Evolutionary conservation across 2,888 invertebrate genomes (phyloP).

Genomic region (Diogma glabrata): DNA sequence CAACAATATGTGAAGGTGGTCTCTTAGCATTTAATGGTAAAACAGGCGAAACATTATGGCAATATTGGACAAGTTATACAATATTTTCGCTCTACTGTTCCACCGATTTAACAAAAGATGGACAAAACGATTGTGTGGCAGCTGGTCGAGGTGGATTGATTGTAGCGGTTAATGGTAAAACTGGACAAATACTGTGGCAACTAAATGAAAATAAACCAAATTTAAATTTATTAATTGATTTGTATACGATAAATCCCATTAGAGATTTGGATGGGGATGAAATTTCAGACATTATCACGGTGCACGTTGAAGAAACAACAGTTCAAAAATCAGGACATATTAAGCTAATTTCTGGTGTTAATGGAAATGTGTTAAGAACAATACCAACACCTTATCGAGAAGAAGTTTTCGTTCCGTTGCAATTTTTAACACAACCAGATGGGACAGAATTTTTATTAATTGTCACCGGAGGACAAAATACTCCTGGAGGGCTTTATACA

Average conservation of each 20-base stretch:
- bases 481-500: conserved; percentile 57
- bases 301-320: conserved; percentile 44
- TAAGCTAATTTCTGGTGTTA: conserved; percentile 56
- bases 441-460: conserved; percentile 53
- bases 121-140: conserved; percentile 56
- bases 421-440: conserved; percentile 46
- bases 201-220: conserved; percentile 35
- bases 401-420: conserved; percentile 63
- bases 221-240: conserved; percentile 38
- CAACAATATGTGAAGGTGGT: conserved; percentile 61
- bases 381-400: conserved; percentile 50
- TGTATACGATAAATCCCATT: conserved; percentile 60
- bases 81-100: conserved; percentile 62
- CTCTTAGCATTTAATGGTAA: conserved; percentile 62
- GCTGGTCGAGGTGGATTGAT: conserved; percentile 60
- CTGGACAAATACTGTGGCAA: conserved; percentile 56
- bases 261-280: conserved; percentile 59
- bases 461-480: conserved; percentile 62
- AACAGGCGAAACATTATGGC: conserved; percentile 61
- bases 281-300: conserved; percentile 54
- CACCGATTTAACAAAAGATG: conserved; percentile 56
- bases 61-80: conserved; percentile 57
- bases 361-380: conserved; percentile 49
- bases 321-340: conserved; percentile 46
- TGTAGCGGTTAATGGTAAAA: conserved; percentile 51